Percentiles rank a stretch among this genome's conserved stretches.
These are phyloP conservation scores for Camptogramma bilineatum DNA, from an alignment of 2,888 invertebrate species.

Conservation along the genomic window DNA sequence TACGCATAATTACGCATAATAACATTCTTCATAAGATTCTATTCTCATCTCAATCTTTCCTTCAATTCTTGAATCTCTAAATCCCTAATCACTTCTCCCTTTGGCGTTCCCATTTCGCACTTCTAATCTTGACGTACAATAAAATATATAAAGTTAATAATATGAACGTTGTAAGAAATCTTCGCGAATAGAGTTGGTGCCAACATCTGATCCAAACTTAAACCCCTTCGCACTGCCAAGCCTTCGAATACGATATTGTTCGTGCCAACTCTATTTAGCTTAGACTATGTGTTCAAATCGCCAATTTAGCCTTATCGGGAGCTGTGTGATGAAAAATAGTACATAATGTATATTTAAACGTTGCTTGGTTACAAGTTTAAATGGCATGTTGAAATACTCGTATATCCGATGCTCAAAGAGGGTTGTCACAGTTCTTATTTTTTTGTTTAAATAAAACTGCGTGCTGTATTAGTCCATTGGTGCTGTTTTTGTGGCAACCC, in stretches of 20 bases:
- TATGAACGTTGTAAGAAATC: conserved; percentile 41
- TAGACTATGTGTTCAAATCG: conserved; percentile 73
- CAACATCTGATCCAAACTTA: conserved; percentile 15
- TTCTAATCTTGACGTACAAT: conserved; percentile 19
- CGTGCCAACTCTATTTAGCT: conserved; percentile 31
- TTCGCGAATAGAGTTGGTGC: conserved; percentile 32
- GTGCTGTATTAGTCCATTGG: conserved; percentile 19
- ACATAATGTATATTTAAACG: conserved; percentile 35
- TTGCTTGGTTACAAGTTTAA: conserved; percentile 18
- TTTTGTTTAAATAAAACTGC: conserved; percentile 10
- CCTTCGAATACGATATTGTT: conserved; percentile 21
- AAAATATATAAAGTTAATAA: conserved; percentile 37
- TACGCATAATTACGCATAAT: neutral
- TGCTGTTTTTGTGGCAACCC: conserved; percentile 28
- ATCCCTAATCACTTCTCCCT: conserved; percentile 35
- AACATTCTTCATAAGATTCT: neutral
- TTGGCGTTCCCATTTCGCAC: conserved; percentile 35
- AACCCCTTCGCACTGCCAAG: conserved; percentile 11
- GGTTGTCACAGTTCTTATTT: conserved; percentile 37
- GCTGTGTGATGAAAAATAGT: conserved; percentile 78
- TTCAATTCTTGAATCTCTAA: conserved; percentile 31
- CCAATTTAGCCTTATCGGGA: conserved; percentile 78
- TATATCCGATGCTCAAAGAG: conserved; percentile 36
- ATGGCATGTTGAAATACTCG: conserved; percentile 20
- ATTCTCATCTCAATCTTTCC: conserved; percentile 19